These are phyloP conservation scores for Tachystola acroxantha DNA, from an alignment of 2,888 invertebrate species.

Conservation along the genomic window DNA sequence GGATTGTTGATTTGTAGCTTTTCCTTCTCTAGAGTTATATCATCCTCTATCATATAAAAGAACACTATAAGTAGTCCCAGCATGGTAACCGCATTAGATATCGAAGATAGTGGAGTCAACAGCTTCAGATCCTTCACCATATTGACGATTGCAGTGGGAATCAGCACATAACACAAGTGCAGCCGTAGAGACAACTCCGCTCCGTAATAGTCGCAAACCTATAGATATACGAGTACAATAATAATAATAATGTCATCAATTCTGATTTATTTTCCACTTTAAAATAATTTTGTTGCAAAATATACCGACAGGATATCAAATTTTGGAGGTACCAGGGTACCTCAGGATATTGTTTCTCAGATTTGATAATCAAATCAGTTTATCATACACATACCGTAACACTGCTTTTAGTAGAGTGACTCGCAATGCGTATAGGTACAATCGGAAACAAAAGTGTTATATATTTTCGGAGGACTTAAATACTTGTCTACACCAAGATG, in stretches of 20 bases:
- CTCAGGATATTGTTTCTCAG: not conserved
- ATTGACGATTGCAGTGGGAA: constrained; percentile 81
- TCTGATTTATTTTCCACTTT: too few species aligned
- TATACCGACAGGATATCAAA: too few species aligned
- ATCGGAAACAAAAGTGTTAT: too few species aligned
- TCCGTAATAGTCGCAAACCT: constrained; percentile 70
- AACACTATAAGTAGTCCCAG: constrained; percentile 85
- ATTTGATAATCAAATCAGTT: not conserved
- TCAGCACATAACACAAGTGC: constrained; percentile 77
- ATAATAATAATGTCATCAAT: too few species aligned
- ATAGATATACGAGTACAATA: constrained; percentile 10
- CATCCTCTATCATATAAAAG: constrained; percentile 82
- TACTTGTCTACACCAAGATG: too few species aligned
- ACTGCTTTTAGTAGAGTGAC: too few species aligned
- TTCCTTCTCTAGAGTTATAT: constrained; percentile 70
- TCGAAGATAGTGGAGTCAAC: constrained; percentile 87
- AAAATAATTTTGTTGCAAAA: too few species aligned
- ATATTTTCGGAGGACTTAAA: too few species aligned
- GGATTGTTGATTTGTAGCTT: constrained; percentile 65
- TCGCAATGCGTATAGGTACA: too few species aligned
- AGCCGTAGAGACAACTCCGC: constrained; percentile 54
- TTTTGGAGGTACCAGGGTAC: not conserved
- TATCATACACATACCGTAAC: not conserved
- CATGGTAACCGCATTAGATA: constrained; percentile 86
- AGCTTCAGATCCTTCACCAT: constrained; percentile 84